A percentile compares a stretch with the other conserved stretches of the same genome.
Evolutionary conservation across 1,140 invertebrate genomes (phyloP).

Genomic region (Portunus trituberculatus): DNA sequence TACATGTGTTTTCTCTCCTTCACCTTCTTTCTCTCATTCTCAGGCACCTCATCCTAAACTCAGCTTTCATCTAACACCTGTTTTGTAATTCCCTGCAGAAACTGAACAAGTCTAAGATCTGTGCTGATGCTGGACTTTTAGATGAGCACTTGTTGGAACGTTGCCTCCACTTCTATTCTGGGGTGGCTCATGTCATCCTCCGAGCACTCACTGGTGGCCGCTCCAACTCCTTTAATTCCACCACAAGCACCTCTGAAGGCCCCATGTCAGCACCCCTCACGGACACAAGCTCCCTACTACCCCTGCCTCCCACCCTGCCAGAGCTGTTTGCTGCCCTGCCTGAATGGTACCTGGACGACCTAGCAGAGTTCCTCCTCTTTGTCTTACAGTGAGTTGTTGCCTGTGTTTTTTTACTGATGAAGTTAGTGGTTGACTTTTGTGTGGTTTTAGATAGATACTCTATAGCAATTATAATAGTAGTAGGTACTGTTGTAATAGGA

Average conservation of each 20-base stretch:
- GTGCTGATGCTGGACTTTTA: constrained; percentile 92
- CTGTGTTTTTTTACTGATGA: constrained; percentile 55
- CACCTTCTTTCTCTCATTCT: no score
- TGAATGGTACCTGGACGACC: constrained; percentile 98
- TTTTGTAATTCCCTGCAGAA: constrained; percentile 79
- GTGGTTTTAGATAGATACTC: no score
- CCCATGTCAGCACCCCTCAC: constrained; percentile 76
- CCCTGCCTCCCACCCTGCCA: constrained; percentile 76
- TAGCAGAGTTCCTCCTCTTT: constrained; percentile 96
- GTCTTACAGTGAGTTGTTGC: constrained; percentile 90
- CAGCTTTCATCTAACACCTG: background rate
- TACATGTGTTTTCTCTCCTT: no score
- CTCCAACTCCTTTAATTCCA: constrained; percentile 11
- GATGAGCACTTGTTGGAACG: constrained; percentile 90
- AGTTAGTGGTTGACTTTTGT: no score
- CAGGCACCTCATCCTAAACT: background rate
- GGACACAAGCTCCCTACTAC: constrained; percentile 79
- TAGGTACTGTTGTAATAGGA: no score
- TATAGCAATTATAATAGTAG: no score
- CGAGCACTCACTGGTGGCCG: constrained; percentile 75
- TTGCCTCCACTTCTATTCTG: constrained; percentile 92
- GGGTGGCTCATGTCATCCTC: constrained; percentile 89
- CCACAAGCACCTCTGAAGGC: constrained; percentile 9
- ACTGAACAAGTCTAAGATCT: constrained; percentile 86
- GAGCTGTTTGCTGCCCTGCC: constrained; percentile 91